A percentile compares a stretch with the other conserved stretches of the same genome.
phyloP scores from a whole-genome alignment of 2,797 vertebrate species.

The Botia kubotai region DNA sequence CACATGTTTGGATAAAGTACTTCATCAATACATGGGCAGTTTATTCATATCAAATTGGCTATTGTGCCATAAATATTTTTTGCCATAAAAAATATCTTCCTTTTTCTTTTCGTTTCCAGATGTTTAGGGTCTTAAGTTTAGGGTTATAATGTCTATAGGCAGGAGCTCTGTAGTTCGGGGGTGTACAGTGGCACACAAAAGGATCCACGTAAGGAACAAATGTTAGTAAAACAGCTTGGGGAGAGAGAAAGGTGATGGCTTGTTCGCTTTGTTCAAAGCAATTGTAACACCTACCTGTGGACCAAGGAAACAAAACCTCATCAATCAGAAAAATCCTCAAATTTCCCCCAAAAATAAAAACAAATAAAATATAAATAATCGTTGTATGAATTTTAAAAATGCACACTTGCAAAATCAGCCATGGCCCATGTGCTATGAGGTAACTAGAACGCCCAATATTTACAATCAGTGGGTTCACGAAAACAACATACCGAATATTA shows the following conservation, averaged over 20 bases:
- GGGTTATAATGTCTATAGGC: constrained; percentile 72
- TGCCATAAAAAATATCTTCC: too few relatives aligned
- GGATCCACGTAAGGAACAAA: constrained; percentile 83
- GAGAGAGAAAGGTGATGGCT: constrained; percentile 83
- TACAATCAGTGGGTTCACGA: not conserved
- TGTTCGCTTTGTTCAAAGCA: constrained; percentile 92
- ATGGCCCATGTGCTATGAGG: not conserved
- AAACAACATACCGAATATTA: not conserved
- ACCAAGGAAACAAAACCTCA: constrained; percentile 84
- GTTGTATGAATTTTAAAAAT: not conserved
- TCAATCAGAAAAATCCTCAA: constrained; percentile 46
- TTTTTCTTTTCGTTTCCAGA: constrained; percentile 49
- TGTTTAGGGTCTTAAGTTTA: constrained; percentile 50
- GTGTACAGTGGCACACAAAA: constrained; percentile 87
- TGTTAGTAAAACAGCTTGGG: constrained; percentile 79
- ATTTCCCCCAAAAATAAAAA: not conserved
- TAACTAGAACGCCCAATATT: not conserved
- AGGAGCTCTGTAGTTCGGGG: constrained; percentile 82
- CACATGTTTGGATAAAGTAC: constrained; percentile 85
- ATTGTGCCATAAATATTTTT: constrained; percentile 25
- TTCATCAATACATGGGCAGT: constrained; percentile 79
- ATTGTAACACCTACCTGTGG: constrained; percentile 99
- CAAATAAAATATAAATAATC: not conserved
- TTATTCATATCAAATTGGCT: constrained; percentile 56
- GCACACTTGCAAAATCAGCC: not conserved